These are phyloP conservation scores for Drosophila colorata DNA, from an alignment of 2,888 invertebrate genomes.

Conservation along the genomic window DNA sequence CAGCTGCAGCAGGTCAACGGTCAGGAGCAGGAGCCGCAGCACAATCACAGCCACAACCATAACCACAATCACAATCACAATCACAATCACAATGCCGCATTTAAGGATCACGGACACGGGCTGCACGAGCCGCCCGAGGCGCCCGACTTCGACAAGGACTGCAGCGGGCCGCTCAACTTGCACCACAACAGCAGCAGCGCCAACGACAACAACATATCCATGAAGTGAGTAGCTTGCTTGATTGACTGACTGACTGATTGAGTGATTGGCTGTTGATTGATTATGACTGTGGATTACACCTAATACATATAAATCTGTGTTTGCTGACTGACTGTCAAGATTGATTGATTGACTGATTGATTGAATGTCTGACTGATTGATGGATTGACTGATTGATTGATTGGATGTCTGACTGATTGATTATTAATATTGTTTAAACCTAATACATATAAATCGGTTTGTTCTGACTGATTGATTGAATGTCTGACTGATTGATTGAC, in stretches of 20 bases:
- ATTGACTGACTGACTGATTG: neutral
- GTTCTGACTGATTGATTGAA: neutral
- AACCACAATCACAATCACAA: slow-evolving; percentile 33
- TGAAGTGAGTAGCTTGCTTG: slow-evolving; percentile 74
- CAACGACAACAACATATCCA: slow-evolving; percentile 80
- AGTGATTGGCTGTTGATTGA: neutral
- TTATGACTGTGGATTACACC: neutral
- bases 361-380: too few relatives aligned
- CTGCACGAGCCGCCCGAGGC: slow-evolving; percentile 61
- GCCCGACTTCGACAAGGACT: slow-evolving; percentile 77
- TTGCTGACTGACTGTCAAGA: too few relatives aligned
- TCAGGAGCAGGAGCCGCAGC: slow-evolving; percentile 33
- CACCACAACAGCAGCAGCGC: slow-evolving; percentile 60
- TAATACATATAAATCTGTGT: neutral
- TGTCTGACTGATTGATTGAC: neutral
- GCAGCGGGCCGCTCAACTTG: slow-evolving; percentile 80
- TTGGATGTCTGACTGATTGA: too few relatives aligned
- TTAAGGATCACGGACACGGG: slow-evolving; percentile 49
- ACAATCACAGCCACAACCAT: slow-evolving; percentile 33
- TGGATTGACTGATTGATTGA: neutral
- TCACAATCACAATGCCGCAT: slow-evolving; percentile 45
- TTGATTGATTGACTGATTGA: neutral
- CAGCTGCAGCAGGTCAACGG: slow-evolving; percentile 33
- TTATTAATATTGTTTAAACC: too few relatives aligned
- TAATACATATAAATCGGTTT: too few relatives aligned